These are phyloP conservation scores for Leistus spinibarbis DNA, from an alignment of 2,888 invertebrate genomes.

Conservation along the genomic window DNA sequence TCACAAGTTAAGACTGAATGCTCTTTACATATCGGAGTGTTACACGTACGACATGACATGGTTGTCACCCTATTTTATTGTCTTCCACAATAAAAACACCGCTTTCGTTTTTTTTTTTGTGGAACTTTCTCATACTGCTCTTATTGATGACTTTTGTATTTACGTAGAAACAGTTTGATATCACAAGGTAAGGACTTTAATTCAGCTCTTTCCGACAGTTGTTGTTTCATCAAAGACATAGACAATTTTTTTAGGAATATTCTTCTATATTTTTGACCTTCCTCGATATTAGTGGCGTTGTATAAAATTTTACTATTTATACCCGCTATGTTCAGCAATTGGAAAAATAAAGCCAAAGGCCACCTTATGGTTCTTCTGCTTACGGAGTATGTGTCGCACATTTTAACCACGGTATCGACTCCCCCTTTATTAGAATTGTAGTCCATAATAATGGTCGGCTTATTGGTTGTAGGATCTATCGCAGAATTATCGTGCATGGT, in stretches of 20 bases:
- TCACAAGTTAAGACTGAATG: constrained; percentile 10
- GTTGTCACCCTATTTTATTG: constrained; percentile 18
- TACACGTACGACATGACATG: constrained; percentile 10
- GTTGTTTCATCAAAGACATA: constrained; percentile 18
- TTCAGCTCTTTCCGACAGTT: constrained; percentile 12
- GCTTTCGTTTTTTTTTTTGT: constrained; percentile 5
- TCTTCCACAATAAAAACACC: constrained; percentile 16
- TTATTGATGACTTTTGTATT: constrained; percentile 14
- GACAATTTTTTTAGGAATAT: constrained; percentile 12
- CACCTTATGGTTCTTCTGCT: constrained; percentile 43
- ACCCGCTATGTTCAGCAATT: constrained; percentile 44
- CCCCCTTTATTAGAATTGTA: constrained; percentile 45
- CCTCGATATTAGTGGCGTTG: constrained; percentile 2
- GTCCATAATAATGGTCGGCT: constrained; percentile 42
- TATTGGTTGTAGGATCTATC: constrained; percentile 43
- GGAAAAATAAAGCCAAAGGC: constrained; percentile 45
- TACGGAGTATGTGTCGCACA: constrained; percentile 45
- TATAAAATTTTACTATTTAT: constrained; percentile 42
- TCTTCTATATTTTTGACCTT: constrained; percentile 12
- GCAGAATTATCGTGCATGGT: constrained; percentile 41
- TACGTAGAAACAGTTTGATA: constrained; percentile 10
- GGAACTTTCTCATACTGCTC: constrained; percentile 7
- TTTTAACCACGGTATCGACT: constrained; percentile 46
- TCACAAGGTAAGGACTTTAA: constrained; percentile 14
- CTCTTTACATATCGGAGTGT: constrained; percentile 10